A percentile compares a stretch with the other conserved stretches of the same genome.
Conservation (phyloP, 1,140 invertebrate species). For the Ceratina japonica region DNA sequence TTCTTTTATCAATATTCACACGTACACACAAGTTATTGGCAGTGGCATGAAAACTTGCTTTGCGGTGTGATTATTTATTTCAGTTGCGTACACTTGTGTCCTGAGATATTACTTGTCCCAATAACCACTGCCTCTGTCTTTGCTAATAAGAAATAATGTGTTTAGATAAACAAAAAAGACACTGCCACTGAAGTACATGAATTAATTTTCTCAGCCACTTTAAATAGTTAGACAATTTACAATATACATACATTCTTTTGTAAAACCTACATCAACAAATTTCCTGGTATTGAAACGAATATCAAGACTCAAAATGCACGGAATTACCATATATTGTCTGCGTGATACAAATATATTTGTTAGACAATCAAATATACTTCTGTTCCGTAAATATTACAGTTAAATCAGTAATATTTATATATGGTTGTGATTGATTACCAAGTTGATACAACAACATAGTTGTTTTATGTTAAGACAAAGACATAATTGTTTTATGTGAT, state of each 20-base stretch:
- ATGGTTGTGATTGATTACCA: background rate
- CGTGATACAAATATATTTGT: background rate
- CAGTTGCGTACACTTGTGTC: conserved; percentile 49
- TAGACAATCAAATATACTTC: background rate
- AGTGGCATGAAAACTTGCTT: conserved; percentile 71
- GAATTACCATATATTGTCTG: background rate
- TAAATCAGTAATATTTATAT: conserved; percentile 12
- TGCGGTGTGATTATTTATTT: conserved; percentile 66
- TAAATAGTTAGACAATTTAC: background rate
- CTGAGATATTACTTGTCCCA: conserved; percentile 24
- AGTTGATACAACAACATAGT: conserved; percentile 33
- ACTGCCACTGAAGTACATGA: conserved; percentile 20
- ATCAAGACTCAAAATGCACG: conserved; percentile 11
- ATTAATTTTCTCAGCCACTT: conserved; percentile 1
- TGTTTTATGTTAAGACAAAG: conserved; percentile 35
- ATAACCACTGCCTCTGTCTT: conserved; percentile 42
- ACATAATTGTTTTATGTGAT: conserved; percentile 48
- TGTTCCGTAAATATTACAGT: conserved; percentile 1
- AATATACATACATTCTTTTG: background rate
- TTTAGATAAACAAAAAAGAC: background rate
- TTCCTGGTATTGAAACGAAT: background rate
- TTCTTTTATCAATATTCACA: conserved; percentile 52
- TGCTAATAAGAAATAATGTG: conserved; percentile 14
- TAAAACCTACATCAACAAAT: background rate
- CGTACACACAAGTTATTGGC: conserved; percentile 64